phyloP scores from a whole-genome alignment of 2,888 invertebrate genomes.

The Caenorhabditis imperialis region DNA sequence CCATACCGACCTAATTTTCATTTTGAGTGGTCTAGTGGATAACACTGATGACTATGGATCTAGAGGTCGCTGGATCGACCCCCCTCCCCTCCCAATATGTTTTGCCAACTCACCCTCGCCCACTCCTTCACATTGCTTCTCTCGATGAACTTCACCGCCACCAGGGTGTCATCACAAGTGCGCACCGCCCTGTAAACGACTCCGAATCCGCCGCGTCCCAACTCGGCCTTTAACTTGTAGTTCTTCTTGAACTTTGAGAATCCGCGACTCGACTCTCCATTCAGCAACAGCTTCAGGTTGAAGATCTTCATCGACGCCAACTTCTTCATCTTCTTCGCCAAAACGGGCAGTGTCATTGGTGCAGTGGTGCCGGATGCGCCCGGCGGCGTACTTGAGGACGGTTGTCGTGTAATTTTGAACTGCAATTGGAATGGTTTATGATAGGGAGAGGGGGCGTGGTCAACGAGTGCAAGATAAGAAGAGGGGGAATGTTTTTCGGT shows the following conservation, averaged over 20 bases:
- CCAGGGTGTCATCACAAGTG: conserved; percentile 68
- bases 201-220: conserved; percentile 73
- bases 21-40: too few relatives aligned
- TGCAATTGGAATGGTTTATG: background rate
- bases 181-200: conserved; percentile 67
- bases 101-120: conserved; percentile 55
- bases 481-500: too few relatives aligned
- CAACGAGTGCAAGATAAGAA: conserved; percentile 13
- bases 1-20: background rate
- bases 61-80: background rate
- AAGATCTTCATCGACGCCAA: conserved; percentile 61
- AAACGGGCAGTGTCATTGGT: conserved; percentile 64
- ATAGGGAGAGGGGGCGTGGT: background rate
- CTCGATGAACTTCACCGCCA: conserved; percentile 77
- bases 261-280: conserved; percentile 70
- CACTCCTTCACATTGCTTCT: conserved; percentile 73
- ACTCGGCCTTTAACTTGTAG: conserved; percentile 71
- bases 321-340: conserved; percentile 67
- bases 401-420: conserved; percentile 47
- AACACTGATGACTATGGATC: too few relatives aligned
- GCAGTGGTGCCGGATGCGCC: conserved; percentile 31
- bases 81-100: background rate
- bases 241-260: conserved; percentile 75
- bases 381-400: conserved; percentile 28
- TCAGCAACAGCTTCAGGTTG: conserved; percentile 64